Base-by-base conservation (phyloP, 2,888 invertebrate genomes). In the Cryptocephalus moraei region DNA sequence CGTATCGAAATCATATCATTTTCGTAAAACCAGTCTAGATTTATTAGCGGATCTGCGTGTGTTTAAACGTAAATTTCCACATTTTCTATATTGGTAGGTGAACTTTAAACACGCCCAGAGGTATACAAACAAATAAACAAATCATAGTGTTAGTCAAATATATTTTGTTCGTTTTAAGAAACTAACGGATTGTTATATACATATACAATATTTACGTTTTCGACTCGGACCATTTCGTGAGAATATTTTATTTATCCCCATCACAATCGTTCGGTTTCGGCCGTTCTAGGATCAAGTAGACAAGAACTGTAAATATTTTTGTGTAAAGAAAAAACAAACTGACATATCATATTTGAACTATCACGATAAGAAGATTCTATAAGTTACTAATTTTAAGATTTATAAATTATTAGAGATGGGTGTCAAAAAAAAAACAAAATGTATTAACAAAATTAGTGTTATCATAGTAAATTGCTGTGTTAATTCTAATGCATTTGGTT, bases 331-430 rank as follows among this genome's bases (percentile, higher is more conserved):
- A 61, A 61, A 59, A 22, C 22, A 61, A 62, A 56, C 59, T 56
- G 60, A 63, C 63, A 63, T 63, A 63, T 63, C 63, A 63, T 61
- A 22, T 22, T 56, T 56, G 51, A 45, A 52, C 44, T 55, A 53
- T 48, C 48, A 43, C 39, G 43, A 46, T 40, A 40, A 40, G 14
- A 40, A 11, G 12, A 36, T 36, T 36, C 12, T 36, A 36, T 36
- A 12, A 36, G 22, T 22, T 22, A 22, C 22, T 36, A 36, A 36
- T 11, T 11, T 12, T 36, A 36, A 36, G 36, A 36, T 36, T 36
- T 36, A 36, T 36, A 22, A 22, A 36, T 36, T 36, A 36, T 36
- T 22, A 22, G 22, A 22, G 22, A 22, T 22, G 22, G 22, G 22
- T 22, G 22, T 22, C 22, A 12, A 36, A 36, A 36, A n/a, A n/a